Evolutionary conservation across 2,888 invertebrate species (phyloP).

Genomic region (Macrophya annulata): DNA sequence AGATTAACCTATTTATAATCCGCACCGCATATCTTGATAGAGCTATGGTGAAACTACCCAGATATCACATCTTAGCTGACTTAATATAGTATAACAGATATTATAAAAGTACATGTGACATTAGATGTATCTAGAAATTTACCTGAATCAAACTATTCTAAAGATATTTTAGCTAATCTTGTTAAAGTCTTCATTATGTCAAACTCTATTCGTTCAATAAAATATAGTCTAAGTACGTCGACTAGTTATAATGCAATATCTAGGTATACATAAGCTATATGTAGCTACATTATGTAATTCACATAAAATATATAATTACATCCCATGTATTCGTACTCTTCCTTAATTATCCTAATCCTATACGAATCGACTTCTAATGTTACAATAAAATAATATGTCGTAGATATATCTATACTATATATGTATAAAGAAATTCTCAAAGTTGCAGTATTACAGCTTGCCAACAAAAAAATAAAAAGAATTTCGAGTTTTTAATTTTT

Average conservation of each 20-base stretch:
- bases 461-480: neutral
- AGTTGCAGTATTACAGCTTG: neutral
- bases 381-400: neutral
- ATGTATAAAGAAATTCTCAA: neutral
- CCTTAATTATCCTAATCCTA: neutral
- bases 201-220: neutral
- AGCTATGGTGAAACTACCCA: neutral
- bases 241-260: neutral
- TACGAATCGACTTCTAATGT: neutral
- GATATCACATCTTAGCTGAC: constrained; percentile 5
- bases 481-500: neutral
- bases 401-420: no score
- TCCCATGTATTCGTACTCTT: neutral
- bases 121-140: neutral
- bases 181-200: neutral
- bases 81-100: neutral
- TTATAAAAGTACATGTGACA: neutral
- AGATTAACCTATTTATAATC: neutral
- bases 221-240: neutral
- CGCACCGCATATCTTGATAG: neutral
- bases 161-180: neutral
- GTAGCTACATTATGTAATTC: neutral
- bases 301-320: neutral
- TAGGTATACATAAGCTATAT: neutral
- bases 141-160: neutral